phyloP scores from a whole-genome alignment of 2,113 vertebrate species.

The Carlito syrichta region DNA sequence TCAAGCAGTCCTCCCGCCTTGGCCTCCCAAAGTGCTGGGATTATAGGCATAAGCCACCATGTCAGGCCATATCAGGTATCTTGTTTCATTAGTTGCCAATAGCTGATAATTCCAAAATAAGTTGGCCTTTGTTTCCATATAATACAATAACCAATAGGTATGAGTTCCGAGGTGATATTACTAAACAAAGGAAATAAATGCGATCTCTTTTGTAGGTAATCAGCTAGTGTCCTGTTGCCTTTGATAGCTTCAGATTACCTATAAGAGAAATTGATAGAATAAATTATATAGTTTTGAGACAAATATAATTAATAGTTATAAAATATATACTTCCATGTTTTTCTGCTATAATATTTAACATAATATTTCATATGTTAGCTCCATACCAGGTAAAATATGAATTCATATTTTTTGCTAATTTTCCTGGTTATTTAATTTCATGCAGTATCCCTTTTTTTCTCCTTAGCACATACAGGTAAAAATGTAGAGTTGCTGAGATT shows the following conservation, averaged over 20 bases:
- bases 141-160: not conserved
- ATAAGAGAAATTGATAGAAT: not conserved
- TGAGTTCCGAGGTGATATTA: not conserved
- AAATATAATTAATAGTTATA: constrained; percentile 28
- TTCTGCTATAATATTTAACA: not conserved
- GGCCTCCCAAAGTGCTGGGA: too few relatives aligned
- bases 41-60: too few relatives aligned
- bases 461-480: not conserved
- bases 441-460: not conserved
- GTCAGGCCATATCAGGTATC: too few relatives aligned
- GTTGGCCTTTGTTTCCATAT: not conserved
- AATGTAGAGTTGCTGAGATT: constrained; percentile 34
- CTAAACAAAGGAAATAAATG: not conserved
- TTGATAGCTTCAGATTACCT: not conserved
- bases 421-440: constrained; percentile 43
- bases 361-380: not conserved
- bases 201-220: not conserved
- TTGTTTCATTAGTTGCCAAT: not conserved
- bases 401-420: constrained; percentile 40
- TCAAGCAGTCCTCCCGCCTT: too few relatives aligned
- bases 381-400: not conserved
- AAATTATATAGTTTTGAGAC: not conserved
- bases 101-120: not conserved
- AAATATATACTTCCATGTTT: not conserved
- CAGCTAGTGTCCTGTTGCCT: not conserved